Base-by-base conservation (phyloP, 2,797 vertebrate species). In the Apogon talboti region DNA sequence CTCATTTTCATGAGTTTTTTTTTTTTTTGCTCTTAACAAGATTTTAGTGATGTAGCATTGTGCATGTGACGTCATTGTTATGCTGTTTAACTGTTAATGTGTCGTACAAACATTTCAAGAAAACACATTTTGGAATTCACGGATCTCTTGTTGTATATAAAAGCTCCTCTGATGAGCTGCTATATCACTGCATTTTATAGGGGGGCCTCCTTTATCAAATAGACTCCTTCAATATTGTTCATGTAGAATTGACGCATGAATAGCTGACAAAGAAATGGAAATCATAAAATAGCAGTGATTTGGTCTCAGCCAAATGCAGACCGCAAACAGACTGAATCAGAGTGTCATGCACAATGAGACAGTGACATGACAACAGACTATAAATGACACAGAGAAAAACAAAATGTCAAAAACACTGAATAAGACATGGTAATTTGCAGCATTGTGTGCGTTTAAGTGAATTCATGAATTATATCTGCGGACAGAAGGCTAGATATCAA, bases 281-380 rank as follows among this genome's bases (percentile, higher is more conserved):
- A 21, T 12, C n/a, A 56, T 44, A 24, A 24, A 51, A 41, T 41
- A 51, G 12, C 33, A 61, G 74, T 28, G 61, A 52, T 66, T 15
- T 1, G 54, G 33, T 37, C 33, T 10, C 24, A 19, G 42, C 57
- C 51, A 4, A 11, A 46, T 47, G 43, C 66, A 52, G 75, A 50
- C 55, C 47, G 55, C 69, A 72, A 83, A 58, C 63, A 60, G 53
- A 63, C 37, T 71, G 67, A 75, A 63, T 66, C 60, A 66, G 24
- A 51, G 52, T 57, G 55, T 56, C 56, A 51, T 0, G 46, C 66
- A 50, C 51, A 57, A 54, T 60, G 53, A 78, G 60, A 59, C 8
- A 40, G 62, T 46, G 71, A 76, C 71, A 76, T 16, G 57, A 37
- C 14, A 71, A 67, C 40, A 16, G 28, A 54, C 43, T 24, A 30